These are phyloP conservation scores for Halocaridina rubra DNA, from an alignment of 2,888 invertebrate genomes.

Conservation along the genomic window DNA sequence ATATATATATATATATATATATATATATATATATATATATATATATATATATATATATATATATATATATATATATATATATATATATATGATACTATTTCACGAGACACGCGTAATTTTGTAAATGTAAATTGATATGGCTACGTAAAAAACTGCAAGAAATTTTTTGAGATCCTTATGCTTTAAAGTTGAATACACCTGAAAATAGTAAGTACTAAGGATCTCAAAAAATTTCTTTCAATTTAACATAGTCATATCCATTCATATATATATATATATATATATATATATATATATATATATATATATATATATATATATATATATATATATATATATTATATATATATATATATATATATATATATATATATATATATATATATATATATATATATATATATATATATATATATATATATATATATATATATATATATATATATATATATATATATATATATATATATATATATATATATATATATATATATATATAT, in stretches of 20 bases:
- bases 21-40: too few species aligned
- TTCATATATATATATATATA: not conserved
- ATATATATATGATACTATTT: too few species aligned
- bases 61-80: too few species aligned
- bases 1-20: too few species aligned
- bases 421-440: not conserved
- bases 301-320: not conserved
- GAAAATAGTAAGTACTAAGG: too few species aligned
- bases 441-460: slow-evolving; percentile 11
- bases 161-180: too few species aligned
- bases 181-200: too few species aligned
- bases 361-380: slow-evolving; percentile 2
- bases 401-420: slow-evolving; percentile 1
- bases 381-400: not conserved
- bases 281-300: not conserved
- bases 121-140: too few species aligned
- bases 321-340: not conserved
- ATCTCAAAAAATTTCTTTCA: too few species aligned
- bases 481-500: not conserved
- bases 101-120: too few species aligned
- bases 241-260: not conserved
- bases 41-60: too few species aligned
- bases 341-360: slow-evolving; percentile 8
- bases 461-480: slow-evolving; percentile 9
- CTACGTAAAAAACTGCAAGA: too few species aligned